Base-by-base conservation (phyloP, 1,140 invertebrate species). In the Acromyrmex charruanus region DNA sequence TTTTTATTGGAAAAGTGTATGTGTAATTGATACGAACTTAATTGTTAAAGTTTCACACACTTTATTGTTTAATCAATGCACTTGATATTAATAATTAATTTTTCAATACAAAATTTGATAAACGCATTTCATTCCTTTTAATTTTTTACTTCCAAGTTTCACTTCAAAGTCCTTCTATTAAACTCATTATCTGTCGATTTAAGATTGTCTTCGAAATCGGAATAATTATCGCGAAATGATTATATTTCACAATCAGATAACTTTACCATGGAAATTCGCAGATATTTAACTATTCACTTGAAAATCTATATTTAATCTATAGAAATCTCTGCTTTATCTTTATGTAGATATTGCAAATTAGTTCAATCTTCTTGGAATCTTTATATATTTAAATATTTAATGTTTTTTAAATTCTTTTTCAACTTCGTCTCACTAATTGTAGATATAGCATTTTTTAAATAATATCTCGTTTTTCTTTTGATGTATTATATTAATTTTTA, bases 191-290 rank as follows among this genome's bases (percentile, higher is more conserved):
- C 2, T 7, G 1, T 18, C 16, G 5, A 63, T 2, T 69, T 39
- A n/a, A 59, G 35, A 82, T 61, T 25, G 69, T 5, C 21, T 55
- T 28, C 12, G 18, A 51, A 49, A 9, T 21, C 4, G 7, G 25
- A 75, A 49, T 58, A 49, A 84, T 35, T 35, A 35, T 74, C 0
- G 39, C 25, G 14, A 16, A 25, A 84, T 74, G 18, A 59, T 74
- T 39, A 28, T 84, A 35, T 74, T 16, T 51, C 14, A 10, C 9
- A 44, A 44, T 44, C 2, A 3, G 44, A 59, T 81, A 10, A 49
- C 35, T 71, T 71, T 55, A 5, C 5, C 10, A 4, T 5, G 1
- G 14, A 25, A 12, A 80, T 49, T 61, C 3, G 0, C 35, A 7
- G 55, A 31, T 74, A 84, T 63, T 18, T 44, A 59, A 16, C 28